A percentile compares a stretch with the other conserved stretches of the same genome.
phyloP scores from a whole-genome alignment of 2,797 vertebrate genomes.

The Lepilemur septentrionalis region DNA sequence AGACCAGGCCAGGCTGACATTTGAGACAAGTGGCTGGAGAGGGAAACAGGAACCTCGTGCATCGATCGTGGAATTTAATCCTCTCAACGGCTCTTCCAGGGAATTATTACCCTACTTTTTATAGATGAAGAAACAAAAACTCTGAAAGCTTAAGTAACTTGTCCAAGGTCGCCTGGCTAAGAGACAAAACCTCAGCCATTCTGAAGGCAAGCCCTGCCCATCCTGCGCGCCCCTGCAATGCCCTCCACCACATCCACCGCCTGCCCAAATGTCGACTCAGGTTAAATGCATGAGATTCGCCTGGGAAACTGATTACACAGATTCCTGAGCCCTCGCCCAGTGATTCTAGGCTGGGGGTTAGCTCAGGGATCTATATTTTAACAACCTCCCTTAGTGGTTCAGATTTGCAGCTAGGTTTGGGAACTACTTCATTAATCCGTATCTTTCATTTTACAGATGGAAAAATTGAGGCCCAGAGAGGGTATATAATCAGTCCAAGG shows the following conservation, averaged over 20 bases:
- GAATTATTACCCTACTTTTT: neutral
- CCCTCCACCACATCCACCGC: neutral
- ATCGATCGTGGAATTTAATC: neutral
- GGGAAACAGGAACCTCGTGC: neutral
- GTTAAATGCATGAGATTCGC: neutral
- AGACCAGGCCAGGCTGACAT: neutral
- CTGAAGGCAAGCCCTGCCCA: neutral
- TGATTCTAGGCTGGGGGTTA: neutral
- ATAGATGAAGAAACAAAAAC: neutral
- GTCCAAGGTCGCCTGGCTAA: neutral
- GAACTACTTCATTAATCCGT: neutral
- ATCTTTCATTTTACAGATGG: neutral
- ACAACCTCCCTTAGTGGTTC: neutral
- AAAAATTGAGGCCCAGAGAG: neutral
- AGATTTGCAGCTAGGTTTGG: neutral
- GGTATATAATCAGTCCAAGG: neutral
- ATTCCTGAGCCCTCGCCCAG: neutral
- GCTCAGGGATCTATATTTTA: neutral
- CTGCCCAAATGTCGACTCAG: neutral
- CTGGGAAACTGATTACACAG: neutral
- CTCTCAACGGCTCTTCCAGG: neutral
- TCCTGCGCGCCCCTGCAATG: accelerated
- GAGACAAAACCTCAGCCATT: neutral
- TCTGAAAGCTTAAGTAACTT: neutral
- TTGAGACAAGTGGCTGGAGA: neutral